Percentiles rank a stretch among this genome's conserved stretches.
phyloP scores from a whole-genome alignment of 2,888 invertebrate species.

The Orchestes rusci region DNA sequence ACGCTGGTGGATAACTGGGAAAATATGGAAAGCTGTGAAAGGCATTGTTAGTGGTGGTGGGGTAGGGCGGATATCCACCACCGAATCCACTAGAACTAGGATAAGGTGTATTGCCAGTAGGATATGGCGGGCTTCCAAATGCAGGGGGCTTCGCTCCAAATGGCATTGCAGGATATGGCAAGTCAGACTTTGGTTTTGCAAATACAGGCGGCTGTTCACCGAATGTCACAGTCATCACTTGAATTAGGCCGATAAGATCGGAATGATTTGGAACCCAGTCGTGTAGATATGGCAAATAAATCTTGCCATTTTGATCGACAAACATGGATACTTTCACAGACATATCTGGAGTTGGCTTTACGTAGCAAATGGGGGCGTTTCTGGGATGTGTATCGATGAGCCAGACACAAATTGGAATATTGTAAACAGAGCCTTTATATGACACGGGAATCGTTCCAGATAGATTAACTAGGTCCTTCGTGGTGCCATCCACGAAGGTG shows the following conservation, averaged over 20 bases:
- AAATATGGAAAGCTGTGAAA: conserved; percentile 29
- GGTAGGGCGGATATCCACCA: conserved; percentile 29
- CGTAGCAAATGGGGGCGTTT: conserved; percentile 91
- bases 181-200: conserved; percentile 55
- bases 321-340: conserved; percentile 89
- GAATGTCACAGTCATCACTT: conserved; percentile 87
- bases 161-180: no score
- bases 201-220: conserved; percentile 94
- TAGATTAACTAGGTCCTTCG: conserved; percentile 74
- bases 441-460: conserved; percentile 89
- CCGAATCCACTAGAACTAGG: no score
- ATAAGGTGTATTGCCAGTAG: conserved; percentile 10
- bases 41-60: conserved; percentile 19
- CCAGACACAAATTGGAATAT: conserved; percentile 96
- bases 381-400: conserved; percentile 95
- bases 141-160: conserved; percentile 7
- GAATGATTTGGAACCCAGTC: conserved; percentile 85
- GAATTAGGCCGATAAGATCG: conserved; percentile 80
- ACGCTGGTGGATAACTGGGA: no score
- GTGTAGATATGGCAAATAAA: conserved; percentile 93
- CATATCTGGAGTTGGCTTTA: conserved; percentile 93
- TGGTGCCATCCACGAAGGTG: conserved; percentile 81
- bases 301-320: conserved; percentile 92
- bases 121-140: conserved; percentile 13
- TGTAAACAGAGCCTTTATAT: conserved; percentile 82